A percentile compares a stretch with the other conserved stretches of the same genome.
Conservation (phyloP, 2,888 invertebrate species). For the Catonia carolina region DNA sequence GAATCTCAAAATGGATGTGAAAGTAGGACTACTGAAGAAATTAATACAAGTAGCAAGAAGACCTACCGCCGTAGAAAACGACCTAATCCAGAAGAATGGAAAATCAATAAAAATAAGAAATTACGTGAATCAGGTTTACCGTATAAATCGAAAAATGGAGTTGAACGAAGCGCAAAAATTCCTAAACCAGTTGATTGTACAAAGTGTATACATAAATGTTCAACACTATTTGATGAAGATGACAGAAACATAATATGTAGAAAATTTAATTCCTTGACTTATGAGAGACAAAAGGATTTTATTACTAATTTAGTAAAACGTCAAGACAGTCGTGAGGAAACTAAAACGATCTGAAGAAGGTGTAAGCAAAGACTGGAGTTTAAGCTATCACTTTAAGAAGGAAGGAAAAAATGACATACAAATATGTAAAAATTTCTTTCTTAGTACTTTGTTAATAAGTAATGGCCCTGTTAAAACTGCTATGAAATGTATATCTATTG, state of each 20-base stretch:
- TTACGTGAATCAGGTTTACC: too few species aligned
- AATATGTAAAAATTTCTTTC: too few species aligned
- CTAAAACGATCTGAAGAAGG: constrained; percentile 5
- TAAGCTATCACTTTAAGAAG: constrained; percentile 5
- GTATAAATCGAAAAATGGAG: constrained; percentile 9
- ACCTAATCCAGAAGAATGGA: too few species aligned
- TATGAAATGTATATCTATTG: background rate
- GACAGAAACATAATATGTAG: constrained; percentile 8
- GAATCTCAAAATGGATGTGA: too few species aligned
- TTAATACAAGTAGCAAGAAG: too few species aligned
- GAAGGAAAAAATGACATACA: constrained; percentile 6
- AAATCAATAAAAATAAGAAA: too few species aligned
- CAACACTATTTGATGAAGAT: constrained; percentile 14
- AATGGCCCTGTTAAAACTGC: constrained; percentile 17
- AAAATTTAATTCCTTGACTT: constrained; percentile 6
- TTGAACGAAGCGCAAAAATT: constrained; percentile 1
- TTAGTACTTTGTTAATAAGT: constrained; percentile 17
- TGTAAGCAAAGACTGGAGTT: constrained; percentile 8
- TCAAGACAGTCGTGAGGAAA: background rate
- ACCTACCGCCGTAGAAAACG: too few species aligned
- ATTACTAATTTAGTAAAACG: constrained; percentile 8
- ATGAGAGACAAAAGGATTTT: constrained; percentile 12
- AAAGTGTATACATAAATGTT: background rate
- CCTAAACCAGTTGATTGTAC: constrained; percentile 8
- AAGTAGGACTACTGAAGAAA: too few species aligned